Percentiles rank a stretch among this genome's conserved stretches.
Conservation (phyloP, 2,113 vertebrate genomes). For the Dolichotis patagonum region DNA sequence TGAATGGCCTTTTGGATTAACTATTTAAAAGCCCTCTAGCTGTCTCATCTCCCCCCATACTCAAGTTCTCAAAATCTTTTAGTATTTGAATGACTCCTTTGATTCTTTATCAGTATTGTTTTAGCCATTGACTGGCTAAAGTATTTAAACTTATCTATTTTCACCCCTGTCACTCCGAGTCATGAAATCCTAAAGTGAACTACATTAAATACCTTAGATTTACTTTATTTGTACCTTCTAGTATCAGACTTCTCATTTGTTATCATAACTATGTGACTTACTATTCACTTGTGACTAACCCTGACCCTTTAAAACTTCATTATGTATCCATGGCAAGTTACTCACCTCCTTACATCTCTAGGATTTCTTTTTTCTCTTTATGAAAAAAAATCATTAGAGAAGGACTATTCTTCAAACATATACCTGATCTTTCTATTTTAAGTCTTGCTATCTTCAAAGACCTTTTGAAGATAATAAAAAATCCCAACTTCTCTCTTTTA, state of each 20-base stretch:
- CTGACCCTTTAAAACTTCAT: slow-evolving; percentile 29
- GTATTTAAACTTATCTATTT: slow-evolving; percentile 27
- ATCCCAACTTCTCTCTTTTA: slow-evolving; percentile 29
- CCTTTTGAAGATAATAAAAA: slow-evolving; percentile 58
- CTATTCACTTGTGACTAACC: not conserved
- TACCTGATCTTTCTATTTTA: slow-evolving; percentile 53
- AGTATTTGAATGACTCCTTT: slow-evolving; percentile 45
- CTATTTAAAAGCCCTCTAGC: not conserved
- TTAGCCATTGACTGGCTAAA: slow-evolving; percentile 43
- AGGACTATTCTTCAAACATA: slow-evolving; percentile 40
- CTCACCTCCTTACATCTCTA: not conserved
- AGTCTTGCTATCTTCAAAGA: slow-evolving; percentile 55
- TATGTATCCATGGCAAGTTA: slow-evolving; percentile 29
- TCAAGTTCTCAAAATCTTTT: not conserved
- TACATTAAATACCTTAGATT: not conserved
- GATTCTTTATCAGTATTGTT: slow-evolving; percentile 6
- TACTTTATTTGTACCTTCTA: not conserved
- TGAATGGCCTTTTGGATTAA: slow-evolving; percentile 32
- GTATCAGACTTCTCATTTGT: not conserved
- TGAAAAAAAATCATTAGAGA: slow-evolving; percentile 51
- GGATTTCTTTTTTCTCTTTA: slow-evolving; percentile 30
- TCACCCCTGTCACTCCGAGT: not conserved
- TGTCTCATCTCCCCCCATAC: not conserved
- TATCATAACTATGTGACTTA: slow-evolving; percentile 26
- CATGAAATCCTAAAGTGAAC: slow-evolving; percentile 27